Conservation (phyloP, 1,140 invertebrate species). For the Drosophila aff. region DNA sequence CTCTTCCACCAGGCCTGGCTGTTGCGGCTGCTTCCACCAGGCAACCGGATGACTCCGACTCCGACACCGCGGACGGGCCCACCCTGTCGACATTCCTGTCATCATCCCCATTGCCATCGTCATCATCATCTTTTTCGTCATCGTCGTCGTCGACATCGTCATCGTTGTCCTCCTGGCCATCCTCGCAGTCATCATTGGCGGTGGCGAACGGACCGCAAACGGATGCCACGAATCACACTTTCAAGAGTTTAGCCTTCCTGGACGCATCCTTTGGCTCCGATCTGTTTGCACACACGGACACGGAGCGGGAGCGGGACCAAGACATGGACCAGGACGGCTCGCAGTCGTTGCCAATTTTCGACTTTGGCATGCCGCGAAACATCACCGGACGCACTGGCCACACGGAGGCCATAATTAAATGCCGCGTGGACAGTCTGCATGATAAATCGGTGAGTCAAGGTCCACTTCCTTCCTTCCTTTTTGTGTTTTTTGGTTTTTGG, state of each 20-base stretch:
- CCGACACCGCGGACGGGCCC: conserved; percentile 39
- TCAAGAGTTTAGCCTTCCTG: conserved; percentile 75
- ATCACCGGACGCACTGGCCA: conserved; percentile 93
- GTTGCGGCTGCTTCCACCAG: conserved; percentile 43
- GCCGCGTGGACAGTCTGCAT: conserved; percentile 92
- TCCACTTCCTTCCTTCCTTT: neutral
- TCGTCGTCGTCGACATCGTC: conserved; percentile 11
- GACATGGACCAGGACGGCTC: conserved; percentile 26
- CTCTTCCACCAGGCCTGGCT: conserved; percentile 45
- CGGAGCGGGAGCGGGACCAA: conserved; percentile 10
- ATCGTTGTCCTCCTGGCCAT: conserved; percentile 15
- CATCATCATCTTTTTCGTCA: neutral
- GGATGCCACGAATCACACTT: conserved; percentile 81
- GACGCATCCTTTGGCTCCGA: conserved; percentile 49
- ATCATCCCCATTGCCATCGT: conserved; percentile 27
- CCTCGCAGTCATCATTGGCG: conserved; percentile 40
- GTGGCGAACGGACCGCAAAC: conserved; percentile 48
- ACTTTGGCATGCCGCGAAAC: conserved; percentile 91
- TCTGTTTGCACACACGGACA: conserved; percentile 58
- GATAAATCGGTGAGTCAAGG: conserved; percentile 90
- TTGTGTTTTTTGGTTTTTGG: neutral
- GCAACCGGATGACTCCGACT: conserved; percentile 48
- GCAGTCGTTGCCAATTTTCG: conserved; percentile 86
- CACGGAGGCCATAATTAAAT: conserved; percentile 93
- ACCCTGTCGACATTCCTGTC: conserved; percentile 46